Percentiles rank a stretch among this genome's conserved stretches.
phyloP scores from a whole-genome alignment of 2,797 vertebrate species.

The Chiroxiphia lanceolata region DNA sequence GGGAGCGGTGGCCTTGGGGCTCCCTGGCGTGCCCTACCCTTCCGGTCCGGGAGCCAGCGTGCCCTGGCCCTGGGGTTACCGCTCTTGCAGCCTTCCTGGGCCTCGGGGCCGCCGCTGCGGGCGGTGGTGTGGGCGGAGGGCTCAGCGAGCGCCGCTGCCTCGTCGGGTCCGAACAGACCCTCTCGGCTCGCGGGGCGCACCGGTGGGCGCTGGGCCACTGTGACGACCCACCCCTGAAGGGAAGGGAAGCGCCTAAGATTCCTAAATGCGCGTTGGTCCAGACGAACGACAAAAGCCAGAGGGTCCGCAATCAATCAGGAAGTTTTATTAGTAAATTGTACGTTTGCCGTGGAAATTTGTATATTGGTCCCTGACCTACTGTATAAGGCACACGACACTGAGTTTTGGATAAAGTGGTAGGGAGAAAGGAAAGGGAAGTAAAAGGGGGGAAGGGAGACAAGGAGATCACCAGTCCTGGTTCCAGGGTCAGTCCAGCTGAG shows the following conservation, averaged over 20 bases:
- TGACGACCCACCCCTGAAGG: background rate
- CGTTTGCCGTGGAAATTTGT: background rate
- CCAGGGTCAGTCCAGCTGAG: fast-evolving
- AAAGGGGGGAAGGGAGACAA: no score
- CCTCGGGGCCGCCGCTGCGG: background rate
- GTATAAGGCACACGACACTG: background rate
- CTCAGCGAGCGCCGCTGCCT: background rate
- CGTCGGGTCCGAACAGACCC: fast-evolving
- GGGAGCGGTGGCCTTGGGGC: no score
- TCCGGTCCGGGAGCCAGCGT: background rate
- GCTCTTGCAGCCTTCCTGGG: no score
- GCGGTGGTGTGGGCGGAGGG: no score
- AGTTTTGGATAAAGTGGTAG: background rate
- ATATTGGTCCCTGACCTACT: background rate
- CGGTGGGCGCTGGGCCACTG: background rate
- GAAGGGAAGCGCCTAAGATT: background rate
- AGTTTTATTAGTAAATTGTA: background rate
- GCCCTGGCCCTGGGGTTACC: fast-evolving
- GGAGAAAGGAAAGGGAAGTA: background rate
- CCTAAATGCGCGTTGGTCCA: background rate
- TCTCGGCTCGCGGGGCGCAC: fast-evolving
- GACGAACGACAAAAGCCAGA: background rate
- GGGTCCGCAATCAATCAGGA: background rate
- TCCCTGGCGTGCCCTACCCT: no score
- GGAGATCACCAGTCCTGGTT: background rate